Base-by-base conservation (phyloP, 2,113 vertebrate genomes). In the Eulacestoma nigropectus region DNA sequence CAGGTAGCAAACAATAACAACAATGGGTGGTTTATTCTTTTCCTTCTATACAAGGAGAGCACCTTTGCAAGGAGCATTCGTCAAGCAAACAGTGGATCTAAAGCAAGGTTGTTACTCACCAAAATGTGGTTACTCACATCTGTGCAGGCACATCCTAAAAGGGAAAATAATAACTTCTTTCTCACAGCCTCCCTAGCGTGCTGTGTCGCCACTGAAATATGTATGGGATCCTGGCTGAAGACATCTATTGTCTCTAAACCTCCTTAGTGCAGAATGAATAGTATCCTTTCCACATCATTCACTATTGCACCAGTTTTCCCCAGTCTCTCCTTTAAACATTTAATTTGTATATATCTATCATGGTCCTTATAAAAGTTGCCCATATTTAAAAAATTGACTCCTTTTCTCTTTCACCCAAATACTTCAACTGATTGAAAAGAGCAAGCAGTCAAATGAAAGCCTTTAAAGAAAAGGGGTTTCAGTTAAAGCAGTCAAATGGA, bases 1-100 rank as follows among this genome's bases (percentile, higher is more conserved):
- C 33, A 52, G 2, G 7, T 22, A 42, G 39, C 69, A 84, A 50
- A 42, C 9, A 44, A 29, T 50, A 63, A 39, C 37, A 46, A 37
- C 0, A 2, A 32, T 15, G 16, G 1, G 6, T 9, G 5, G 11
- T 5, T 57, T 5, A 1, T 9, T 89, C 56, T 65, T 83, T 82
- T 69, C 7, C 50, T 84, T 69, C 60, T 37, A 4, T 18, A 41
- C 39, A 37, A 37, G 55, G 19, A 82, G 32, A 77, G 39, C 0
- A 3, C 50, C 37, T 70, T 81, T 81, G 50, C 73, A 63, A 77
- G 73, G 41, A 84, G 33, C 5, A 6, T 81, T 87, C 1, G 3
- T 35, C 35, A 63, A 4, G 6, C 23, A 33, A 69, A 69, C 0
- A 0, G 49, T 41, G 47, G 21, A 50, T 50, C 64, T 84, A 32